Percentiles rank a stretch among this genome's conserved stretches.
These are phyloP conservation scores for Palloptera scutellata DNA, from an alignment of 2,888 invertebrate genomes.

Conservation along the genomic window DNA sequence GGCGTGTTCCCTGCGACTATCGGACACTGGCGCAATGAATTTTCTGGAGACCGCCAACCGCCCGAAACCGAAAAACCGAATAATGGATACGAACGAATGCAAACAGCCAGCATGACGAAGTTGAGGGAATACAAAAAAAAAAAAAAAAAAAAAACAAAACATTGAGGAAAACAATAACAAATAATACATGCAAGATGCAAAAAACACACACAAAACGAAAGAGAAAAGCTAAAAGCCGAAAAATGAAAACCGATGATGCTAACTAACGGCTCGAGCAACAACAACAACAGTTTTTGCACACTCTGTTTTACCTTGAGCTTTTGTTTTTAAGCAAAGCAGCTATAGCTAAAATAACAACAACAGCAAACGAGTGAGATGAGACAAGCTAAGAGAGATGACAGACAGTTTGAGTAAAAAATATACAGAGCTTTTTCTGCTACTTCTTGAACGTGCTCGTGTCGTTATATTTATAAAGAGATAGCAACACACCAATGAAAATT, in stretches of 20 bases:
- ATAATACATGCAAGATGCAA: neutral
- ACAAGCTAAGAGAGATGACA: neutral
- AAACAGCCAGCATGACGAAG: neutral
- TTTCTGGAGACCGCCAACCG: conserved; percentile 52
- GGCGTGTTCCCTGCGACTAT: conserved; percentile 62
- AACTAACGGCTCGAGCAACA: too few relatives aligned
- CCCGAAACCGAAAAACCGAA: conserved; percentile 12
- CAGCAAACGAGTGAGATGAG: neutral
- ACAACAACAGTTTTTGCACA: too few relatives aligned
- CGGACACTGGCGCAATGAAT: conserved; percentile 48
- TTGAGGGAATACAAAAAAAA: conserved; percentile 11
- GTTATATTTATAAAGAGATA: too few relatives aligned
- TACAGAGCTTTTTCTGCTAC: too few relatives aligned
- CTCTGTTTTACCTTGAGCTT: conserved; percentile 39
- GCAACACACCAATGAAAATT: too few relatives aligned
- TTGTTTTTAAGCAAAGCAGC: conserved; percentile 9
- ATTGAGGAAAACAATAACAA: conserved; percentile 9
- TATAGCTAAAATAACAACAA: neutral
- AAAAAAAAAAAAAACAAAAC: conserved; percentile 33
- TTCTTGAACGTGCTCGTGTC: too few relatives aligned
- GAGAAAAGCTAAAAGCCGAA: neutral
- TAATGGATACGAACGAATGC: conserved; percentile 3
- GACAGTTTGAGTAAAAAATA: neutral
- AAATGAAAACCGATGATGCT: too few relatives aligned
- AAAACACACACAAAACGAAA: conserved; percentile 14